A percentile compares a stretch with the other conserved stretches of the same genome.
Conservation (phyloP, 2,113 vertebrate species). For the Pseudolaguvia tuberculata region DNA sequence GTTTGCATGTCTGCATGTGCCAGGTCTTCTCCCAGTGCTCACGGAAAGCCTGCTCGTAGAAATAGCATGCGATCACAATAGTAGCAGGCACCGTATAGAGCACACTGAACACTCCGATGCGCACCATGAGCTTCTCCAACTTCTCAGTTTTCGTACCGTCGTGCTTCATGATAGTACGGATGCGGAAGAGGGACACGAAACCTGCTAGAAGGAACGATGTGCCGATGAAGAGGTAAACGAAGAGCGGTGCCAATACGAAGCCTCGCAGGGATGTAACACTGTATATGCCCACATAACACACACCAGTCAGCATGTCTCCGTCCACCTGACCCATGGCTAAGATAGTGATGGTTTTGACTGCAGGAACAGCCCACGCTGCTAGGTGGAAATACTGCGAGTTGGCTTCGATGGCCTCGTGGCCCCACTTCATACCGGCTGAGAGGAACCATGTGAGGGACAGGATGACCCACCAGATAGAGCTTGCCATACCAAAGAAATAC, state of each 20-base stretch:
- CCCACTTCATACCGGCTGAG: slow-evolving; percentile 97
- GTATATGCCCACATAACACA: slow-evolving; percentile 93
- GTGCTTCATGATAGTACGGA: slow-evolving; percentile 98
- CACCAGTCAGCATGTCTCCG: slow-evolving; percentile 89
- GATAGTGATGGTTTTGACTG: slow-evolving; percentile 95
- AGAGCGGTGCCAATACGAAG: slow-evolving; percentile 90
- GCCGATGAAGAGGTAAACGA: slow-evolving; percentile 95
- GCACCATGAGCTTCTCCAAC: slow-evolving; percentile 95
- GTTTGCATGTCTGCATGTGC: slow-evolving; percentile 94
- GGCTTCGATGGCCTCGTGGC: slow-evolving; percentile 94
- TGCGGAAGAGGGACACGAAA: slow-evolving; percentile 94
- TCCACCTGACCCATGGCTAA: slow-evolving; percentile 96
- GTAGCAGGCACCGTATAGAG: slow-evolving; percentile 96
- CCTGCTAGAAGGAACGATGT: slow-evolving; percentile 95
- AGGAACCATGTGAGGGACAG: slow-evolving; percentile 96
- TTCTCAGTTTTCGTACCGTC: slow-evolving; percentile 98
- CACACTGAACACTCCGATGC: slow-evolving; percentile 94
- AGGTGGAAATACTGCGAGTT: slow-evolving; percentile 97
- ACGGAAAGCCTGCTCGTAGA: slow-evolving; percentile 97
- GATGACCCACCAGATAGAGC: slow-evolving; percentile 99
- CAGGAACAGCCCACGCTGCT: slow-evolving; percentile 94
- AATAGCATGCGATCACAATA: slow-evolving; percentile 93
- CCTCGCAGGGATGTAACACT: slow-evolving; percentile 88
- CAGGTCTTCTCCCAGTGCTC: slow-evolving; percentile 94
- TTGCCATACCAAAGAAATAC: slow-evolving; percentile 98